Base-by-base conservation (phyloP, 1,140 invertebrate species). In the Coelopa frigida region DNA sequence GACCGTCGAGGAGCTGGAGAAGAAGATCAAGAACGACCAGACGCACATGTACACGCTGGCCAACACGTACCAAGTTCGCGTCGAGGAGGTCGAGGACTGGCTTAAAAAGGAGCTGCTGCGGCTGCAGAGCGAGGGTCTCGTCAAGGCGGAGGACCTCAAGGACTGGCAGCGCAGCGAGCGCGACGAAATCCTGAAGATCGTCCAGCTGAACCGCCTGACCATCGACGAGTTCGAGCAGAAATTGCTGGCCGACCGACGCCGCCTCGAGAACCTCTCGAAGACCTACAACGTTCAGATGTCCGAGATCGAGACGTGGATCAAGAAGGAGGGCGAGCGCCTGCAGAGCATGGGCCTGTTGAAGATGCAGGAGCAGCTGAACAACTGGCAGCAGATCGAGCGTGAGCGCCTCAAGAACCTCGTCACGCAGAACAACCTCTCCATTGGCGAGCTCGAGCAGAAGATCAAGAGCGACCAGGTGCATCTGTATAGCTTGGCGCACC, bases 31-130 rank as follows among this genome's bases (percentile, higher is more conserved):
- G 37, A 52, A 44, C n/a, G 64, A 68, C 43, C 63, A 68, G 10
- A 33, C 53, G 3, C 59, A 64, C 42, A 60, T 68, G 37, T 54
- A 57, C 11, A 48, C 57, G 15, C 36, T 68, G 49, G 64, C 64
- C 15, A 59, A 60, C 15, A 60, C 50, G n/a, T 67, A 67, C 20
- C 61, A 67, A 20, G 37, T 67, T 3, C 49, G 44, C 6, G 59
- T 67, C 1, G 59, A 61, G 5, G 64, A 67, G 37, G 59, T 67
- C 1, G 57, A 67, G 37, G 61, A 67, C 0, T 67, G 64, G 64
- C 32, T 67, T 2, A 62, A 67, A 35, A 56, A 67, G 42, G 64
- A 67, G 32, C 37, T 67, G 18, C 5, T 56, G 33, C 59, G 64
- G 3, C 39, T 67, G 8, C 59, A 67, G 23, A 56, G 45, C n/a